These are phyloP conservation scores for Hippolais icterina DNA, from an alignment of 2,113 vertebrate species.

Conservation along the genomic window DNA sequence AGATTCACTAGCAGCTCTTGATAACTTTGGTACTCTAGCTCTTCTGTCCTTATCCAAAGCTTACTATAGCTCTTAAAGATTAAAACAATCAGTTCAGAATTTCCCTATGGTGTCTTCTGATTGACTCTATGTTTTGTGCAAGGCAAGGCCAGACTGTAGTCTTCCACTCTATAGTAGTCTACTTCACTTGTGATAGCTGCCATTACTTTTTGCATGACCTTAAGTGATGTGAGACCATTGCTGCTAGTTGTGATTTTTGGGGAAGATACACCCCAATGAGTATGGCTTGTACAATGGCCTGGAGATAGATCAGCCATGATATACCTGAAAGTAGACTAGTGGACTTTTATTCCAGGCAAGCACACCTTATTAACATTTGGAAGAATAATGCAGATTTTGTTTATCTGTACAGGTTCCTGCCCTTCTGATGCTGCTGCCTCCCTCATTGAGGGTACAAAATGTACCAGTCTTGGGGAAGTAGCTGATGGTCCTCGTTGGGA, in stretches of 20 bases:
- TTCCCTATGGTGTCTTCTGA: background rate
- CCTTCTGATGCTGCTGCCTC: constrained; percentile 84
- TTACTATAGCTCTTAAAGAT: background rate
- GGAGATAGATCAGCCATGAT: background rate
- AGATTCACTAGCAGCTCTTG: background rate
- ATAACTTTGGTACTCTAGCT: background rate
- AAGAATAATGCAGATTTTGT: background rate
- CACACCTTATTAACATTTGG: background rate
- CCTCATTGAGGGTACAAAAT: constrained; percentile 72
- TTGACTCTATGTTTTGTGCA: accelerated
- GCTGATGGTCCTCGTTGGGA: constrained; percentile 74
- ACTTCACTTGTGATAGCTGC: background rate
- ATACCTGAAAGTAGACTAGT: background rate
- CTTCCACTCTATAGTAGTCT: background rate
- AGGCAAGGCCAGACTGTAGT: background rate
- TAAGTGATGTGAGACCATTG: background rate
- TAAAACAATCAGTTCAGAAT: background rate
- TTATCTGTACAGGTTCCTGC: constrained; percentile 71
- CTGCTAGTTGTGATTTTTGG: background rate
- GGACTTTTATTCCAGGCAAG: background rate
- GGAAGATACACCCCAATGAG: accelerated
- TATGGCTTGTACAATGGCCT: background rate
- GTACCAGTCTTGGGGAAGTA: constrained; percentile 84
- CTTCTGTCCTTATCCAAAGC: background rate
- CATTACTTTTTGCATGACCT: background rate